Conservation (phyloP, 2,113 vertebrate genomes). For the Glaucomys volans region DNA sequence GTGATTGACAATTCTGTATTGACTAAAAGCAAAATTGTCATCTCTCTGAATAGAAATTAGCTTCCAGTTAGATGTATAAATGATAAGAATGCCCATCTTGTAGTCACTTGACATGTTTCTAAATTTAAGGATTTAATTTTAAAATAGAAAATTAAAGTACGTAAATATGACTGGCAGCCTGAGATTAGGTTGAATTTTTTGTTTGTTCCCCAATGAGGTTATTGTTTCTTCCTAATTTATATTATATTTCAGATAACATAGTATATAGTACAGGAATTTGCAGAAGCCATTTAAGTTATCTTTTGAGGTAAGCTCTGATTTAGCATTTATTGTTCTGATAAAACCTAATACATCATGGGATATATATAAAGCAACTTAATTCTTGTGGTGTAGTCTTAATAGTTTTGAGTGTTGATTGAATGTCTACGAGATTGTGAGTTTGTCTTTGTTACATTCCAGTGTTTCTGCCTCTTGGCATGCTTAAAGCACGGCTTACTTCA, state of each 20-base stretch:
- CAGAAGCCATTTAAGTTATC: slow-evolving; percentile 86
- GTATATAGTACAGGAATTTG: slow-evolving; percentile 84
- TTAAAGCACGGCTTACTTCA: slow-evolving; percentile 91
- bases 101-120: slow-evolving; percentile 73
- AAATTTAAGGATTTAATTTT: slow-evolving; percentile 70
- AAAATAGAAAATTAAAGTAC: slow-evolving; percentile 67
- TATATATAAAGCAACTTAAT: slow-evolving; percentile 91
- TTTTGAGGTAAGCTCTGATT: slow-evolving; percentile 84
- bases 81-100: slow-evolving; percentile 59
- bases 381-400: slow-evolving; percentile 88
- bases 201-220: slow-evolving; percentile 21
- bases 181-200: not conserved
- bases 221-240: slow-evolving; percentile 76
- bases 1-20: slow-evolving; percentile 67
- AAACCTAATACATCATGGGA: slow-evolving; percentile 93
- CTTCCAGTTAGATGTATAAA: slow-evolving; percentile 55
- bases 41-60: slow-evolving; percentile 56
- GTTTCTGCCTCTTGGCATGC: slow-evolving; percentile 94
- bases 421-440: slow-evolving; percentile 90
- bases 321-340: slow-evolving; percentile 84
- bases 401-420: slow-evolving; percentile 91
- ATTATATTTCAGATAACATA: slow-evolving; percentile 74
- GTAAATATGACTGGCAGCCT: slow-evolving; percentile 66
- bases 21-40: slow-evolving; percentile 69
- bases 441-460: slow-evolving; percentile 98